Evolutionary conservation across 2,888 invertebrate species (phyloP).

Genomic region (Tachina grossa): DNA sequence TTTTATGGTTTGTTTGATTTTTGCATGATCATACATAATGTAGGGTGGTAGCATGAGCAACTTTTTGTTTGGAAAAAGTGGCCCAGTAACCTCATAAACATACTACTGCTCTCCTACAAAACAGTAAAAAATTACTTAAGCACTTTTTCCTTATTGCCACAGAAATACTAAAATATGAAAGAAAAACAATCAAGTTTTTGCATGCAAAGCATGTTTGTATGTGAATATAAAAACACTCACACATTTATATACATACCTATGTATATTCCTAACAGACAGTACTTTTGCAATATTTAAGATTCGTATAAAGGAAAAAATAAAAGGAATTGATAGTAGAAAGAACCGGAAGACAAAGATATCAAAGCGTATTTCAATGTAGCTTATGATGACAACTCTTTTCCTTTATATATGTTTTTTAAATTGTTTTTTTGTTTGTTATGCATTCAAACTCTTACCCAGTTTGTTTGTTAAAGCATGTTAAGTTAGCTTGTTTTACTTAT

Average conservation of each 20-base stretch:
- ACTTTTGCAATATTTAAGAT: conserved; percentile 49
- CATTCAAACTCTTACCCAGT: neutral
- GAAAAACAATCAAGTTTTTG: conserved; percentile 15
- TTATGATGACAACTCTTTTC: conserved; percentile 58
- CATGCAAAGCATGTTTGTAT: conserved; percentile 13
- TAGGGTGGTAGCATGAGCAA: no score
- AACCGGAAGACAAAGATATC: conserved; percentile 44
- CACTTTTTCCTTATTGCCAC: no score
- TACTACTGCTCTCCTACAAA: no score
- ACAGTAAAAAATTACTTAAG: neutral
- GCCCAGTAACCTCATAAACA: no score
- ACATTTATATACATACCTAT: neutral
- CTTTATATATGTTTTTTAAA: neutral
- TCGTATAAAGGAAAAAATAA: conserved; percentile 7
- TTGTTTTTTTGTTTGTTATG: neutral
- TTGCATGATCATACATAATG: no score
- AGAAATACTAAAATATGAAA: neutral
- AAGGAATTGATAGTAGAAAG: conserved; percentile 20
- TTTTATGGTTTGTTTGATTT: no score
- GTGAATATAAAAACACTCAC: neutral
- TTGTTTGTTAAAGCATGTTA: conserved; percentile 17
- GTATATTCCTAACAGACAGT: conserved; percentile 37
- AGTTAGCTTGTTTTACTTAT: conserved; percentile 33
- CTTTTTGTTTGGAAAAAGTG: no score
- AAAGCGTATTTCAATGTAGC: conserved; percentile 52